Base-by-base conservation (phyloP, 2,797 vertebrate genomes). In the Lacerta agilis region DNA sequence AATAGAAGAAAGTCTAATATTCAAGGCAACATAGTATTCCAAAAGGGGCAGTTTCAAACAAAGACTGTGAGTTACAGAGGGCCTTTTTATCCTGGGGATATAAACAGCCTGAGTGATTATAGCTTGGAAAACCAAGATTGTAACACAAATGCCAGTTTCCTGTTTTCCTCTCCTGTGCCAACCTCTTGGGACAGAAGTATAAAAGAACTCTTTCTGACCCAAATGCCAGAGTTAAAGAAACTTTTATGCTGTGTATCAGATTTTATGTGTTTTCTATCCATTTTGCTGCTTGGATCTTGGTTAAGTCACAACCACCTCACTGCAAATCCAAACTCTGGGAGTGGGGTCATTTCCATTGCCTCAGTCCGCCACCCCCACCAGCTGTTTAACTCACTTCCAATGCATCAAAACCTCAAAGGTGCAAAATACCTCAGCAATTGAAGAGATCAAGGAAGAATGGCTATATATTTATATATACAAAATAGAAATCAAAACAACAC, bases 61-160 rank as follows among this genome's bases (percentile, higher is more conserved):
- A 93, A 93, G 75, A 79, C 3, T 66, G 64, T 36, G 41, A 83
- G 64, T 80, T 78, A 80, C 15, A 77, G 55, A 79, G 9, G 2
- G 33, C 1, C 64, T 82, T 38, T 90, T 8, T 91, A 87, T 64
- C 33, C 87, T 90, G 92, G 86, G 83, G 87, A 83, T 95, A 84
- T 79, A 95, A 97, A 94, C 96, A 97, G 95, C 94, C 97, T 94
- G 96, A 96, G 49, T 3, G 93, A 93, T 69, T 64, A 49, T 83
- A 91, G 90, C 89, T 93, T 94, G 90, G 94, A 95, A 96, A 96
- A 93, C 0, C 1, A 61, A 95, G 92, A 92, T 94, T 94, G 88
- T 29, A 93, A 94, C 91, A 96, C 95, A 94, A 97, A 95, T 93
- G 90, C 92, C 92, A 93, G 93, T 69, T 95, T 97, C 95, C 94